A percentile compares a stretch with the other conserved stretches of the same genome.
phyloP scores from a whole-genome alignment of 2,113 vertebrate genomes.

The Hippocampus abdominalis region DNA sequence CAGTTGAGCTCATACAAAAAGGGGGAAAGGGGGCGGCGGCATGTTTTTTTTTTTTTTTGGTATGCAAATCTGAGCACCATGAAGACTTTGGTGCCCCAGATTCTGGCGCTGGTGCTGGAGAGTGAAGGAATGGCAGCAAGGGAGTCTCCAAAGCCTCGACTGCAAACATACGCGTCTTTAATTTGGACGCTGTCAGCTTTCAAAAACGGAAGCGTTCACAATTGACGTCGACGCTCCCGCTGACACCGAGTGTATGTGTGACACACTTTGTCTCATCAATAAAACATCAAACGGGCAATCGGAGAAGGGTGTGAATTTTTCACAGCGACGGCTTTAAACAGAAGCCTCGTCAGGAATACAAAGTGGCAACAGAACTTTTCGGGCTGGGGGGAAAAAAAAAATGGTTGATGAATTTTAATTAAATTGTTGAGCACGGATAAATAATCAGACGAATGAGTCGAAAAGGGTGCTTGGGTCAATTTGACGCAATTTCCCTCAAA shows the following conservation, averaged over 20 bases:
- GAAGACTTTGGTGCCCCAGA: slow-evolving; percentile 71
- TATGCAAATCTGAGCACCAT: slow-evolving; percentile 73
- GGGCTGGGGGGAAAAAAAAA: not conserved
- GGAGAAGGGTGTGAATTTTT: slow-evolving; percentile 14
- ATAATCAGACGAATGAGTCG: not conserved
- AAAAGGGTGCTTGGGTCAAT: too few species aligned
- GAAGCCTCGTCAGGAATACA: slow-evolving; percentile 15
- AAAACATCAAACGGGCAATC: slow-evolving; percentile 62
- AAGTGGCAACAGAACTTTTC: not conserved
- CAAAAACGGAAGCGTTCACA: slow-evolving; percentile 59
- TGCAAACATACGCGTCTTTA: slow-evolving; percentile 45
- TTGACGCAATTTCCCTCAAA: too few species aligned
- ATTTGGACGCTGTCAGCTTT: slow-evolving; percentile 42
- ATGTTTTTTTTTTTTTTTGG: slow-evolving; percentile 43
- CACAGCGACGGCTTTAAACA: slow-evolving; percentile 1
- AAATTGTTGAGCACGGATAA: not conserved
- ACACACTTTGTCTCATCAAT: slow-evolving; percentile 74
- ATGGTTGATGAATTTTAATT: not conserved
- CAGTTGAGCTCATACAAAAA: slow-evolving; percentile 56
- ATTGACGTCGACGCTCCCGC: slow-evolving; percentile 51
- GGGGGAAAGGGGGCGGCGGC: slow-evolving; percentile 36
- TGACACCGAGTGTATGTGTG: slow-evolving; percentile 42
- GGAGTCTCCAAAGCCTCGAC: slow-evolving; percentile 23
- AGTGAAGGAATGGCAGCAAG: slow-evolving; percentile 51
- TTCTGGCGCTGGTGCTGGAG: slow-evolving; percentile 51